These are phyloP conservation scores for Rhinatrema bivittatum DNA, from an alignment of 2,797 vertebrate genomes.

Conservation along the genomic window DNA sequence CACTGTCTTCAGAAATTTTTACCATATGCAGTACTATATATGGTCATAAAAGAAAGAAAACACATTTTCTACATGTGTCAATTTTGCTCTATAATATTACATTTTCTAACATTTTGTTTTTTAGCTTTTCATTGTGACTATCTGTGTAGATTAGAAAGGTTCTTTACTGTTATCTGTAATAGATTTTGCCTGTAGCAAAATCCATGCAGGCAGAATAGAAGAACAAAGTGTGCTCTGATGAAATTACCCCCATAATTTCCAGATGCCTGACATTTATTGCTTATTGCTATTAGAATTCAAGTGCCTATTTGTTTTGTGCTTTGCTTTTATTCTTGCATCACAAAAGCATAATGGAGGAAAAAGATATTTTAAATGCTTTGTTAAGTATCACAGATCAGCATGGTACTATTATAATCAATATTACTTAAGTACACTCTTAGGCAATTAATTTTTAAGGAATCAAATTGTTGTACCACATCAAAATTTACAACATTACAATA, in stretches of 20 bases:
- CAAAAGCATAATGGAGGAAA: slow-evolving; percentile 65
- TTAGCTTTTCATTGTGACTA: slow-evolving; percentile 55
- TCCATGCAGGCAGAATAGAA: slow-evolving; percentile 72
- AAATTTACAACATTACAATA: slow-evolving; percentile 61
- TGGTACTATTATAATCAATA: slow-evolving; percentile 56
- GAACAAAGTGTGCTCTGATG: slow-evolving; percentile 72
- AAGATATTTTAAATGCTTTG: slow-evolving; percentile 68
- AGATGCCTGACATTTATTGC: slow-evolving; percentile 74
- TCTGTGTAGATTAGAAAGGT: slow-evolving; percentile 72
- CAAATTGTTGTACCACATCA: slow-evolving; percentile 53
- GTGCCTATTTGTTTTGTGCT: slow-evolving; percentile 75
- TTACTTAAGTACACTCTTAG: slow-evolving; percentile 64
- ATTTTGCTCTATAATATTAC: slow-evolving; percentile 53
- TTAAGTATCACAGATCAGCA: slow-evolving; percentile 67
- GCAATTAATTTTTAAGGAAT: slow-evolving; percentile 72
- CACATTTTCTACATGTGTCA: slow-evolving; percentile 50
- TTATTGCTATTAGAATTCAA: slow-evolving; percentile 77
- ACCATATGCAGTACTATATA: slow-evolving; percentile 41
- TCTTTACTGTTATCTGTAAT: slow-evolving; percentile 76
- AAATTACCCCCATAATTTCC: slow-evolving; percentile 78
- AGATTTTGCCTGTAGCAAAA: slow-evolving; percentile 75
- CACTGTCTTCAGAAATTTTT: slow-evolving; percentile 48
- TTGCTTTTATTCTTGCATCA: slow-evolving; percentile 71
- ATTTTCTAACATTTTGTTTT: slow-evolving; percentile 58
- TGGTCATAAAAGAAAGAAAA: slow-evolving; percentile 15